A percentile compares a stretch with the other conserved stretches of the same genome.
These are phyloP conservation scores for Perizoma flavofasciatum DNA, from an alignment of 2,888 invertebrate genomes.

Conservation along the genomic window DNA sequence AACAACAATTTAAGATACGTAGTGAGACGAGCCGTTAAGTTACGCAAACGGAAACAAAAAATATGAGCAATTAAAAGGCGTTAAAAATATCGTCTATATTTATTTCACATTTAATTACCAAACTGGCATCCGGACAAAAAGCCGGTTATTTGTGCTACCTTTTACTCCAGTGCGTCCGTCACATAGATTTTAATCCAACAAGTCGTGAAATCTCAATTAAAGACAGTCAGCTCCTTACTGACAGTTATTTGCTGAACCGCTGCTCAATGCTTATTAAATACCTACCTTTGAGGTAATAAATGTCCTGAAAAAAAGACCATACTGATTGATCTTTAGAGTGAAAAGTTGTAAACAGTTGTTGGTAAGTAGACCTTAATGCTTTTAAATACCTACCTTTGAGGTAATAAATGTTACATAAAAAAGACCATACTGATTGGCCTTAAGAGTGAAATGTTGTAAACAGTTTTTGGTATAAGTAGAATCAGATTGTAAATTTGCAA, in stretches of 20 bases:
- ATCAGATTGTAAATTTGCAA: not conserved
- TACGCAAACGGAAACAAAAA: too few species aligned
- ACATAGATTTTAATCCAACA: conserved; percentile 30
- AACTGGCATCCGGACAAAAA: conserved; percentile 21
- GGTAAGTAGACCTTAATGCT: conserved; percentile 12
- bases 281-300: too few species aligned
- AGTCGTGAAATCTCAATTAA: conserved; percentile 39
- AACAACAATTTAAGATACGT: too few species aligned
- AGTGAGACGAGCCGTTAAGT: too few species aligned
- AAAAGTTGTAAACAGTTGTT: conserved; percentile 2
- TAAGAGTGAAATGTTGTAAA: not conserved
- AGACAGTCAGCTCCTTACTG: conserved; percentile 35
- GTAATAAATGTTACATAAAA: too few species aligned
- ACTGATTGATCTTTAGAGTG: too few species aligned
- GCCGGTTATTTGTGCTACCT: conserved; percentile 17
- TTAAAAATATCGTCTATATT: conserved; percentile 1
- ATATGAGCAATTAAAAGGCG: not conserved
- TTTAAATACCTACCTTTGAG: not conserved
- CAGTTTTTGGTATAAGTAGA: not conserved
- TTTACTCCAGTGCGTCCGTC: conserved; percentile 14
- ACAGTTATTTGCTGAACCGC: conserved; percentile 28
- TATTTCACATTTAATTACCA: conserved; percentile 28
- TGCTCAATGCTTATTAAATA: conserved; percentile 19
- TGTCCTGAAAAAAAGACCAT: too few species aligned
- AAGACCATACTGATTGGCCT: too few species aligned